phyloP scores from a whole-genome alignment of 2,113 vertebrate genomes.

The Jaculus jaculus region DNA sequence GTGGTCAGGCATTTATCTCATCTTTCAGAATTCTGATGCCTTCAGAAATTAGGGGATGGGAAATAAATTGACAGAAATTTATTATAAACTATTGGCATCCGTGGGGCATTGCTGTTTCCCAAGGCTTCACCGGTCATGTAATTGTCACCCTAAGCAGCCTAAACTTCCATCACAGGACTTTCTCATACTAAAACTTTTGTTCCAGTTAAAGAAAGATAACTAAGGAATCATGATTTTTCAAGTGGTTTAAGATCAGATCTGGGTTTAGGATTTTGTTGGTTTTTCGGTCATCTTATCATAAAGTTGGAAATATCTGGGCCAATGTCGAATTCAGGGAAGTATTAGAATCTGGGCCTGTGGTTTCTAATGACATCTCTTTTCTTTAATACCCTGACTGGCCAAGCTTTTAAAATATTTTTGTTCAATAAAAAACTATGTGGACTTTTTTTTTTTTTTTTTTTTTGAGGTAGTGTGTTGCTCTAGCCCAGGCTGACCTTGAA shows the following conservation, averaged over 20 bases:
- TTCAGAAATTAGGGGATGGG: not conserved
- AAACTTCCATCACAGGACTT: not conserved
- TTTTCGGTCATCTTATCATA: not conserved
- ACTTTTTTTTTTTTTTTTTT: not conserved
- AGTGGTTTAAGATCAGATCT: not conserved
- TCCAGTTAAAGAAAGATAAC: not conserved
- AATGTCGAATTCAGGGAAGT: not conserved
- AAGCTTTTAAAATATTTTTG: not conserved
- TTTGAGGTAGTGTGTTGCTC: too few relatives aligned
- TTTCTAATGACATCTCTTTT: not conserved
- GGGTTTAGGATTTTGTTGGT: not conserved
- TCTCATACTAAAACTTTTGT: not conserved
- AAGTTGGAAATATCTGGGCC: not conserved
- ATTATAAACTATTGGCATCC: not conserved
- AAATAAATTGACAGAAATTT: not conserved
- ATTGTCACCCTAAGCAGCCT: not conserved
- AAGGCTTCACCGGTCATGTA: not conserved
- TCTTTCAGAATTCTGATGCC: slow-evolving; percentile 1
- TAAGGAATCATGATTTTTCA: not conserved
- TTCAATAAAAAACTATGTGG: not conserved
- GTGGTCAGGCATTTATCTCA: not conserved
- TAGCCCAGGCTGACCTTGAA: too few relatives aligned
- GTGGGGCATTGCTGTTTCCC: not conserved
- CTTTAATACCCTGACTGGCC: not conserved
- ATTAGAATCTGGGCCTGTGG: not conserved